Evolutionary conservation across 2,888 invertebrate species (phyloP), one percentile per base, ranked within the genome.

Genomic region (Drosophila aldrichi): DNA sequence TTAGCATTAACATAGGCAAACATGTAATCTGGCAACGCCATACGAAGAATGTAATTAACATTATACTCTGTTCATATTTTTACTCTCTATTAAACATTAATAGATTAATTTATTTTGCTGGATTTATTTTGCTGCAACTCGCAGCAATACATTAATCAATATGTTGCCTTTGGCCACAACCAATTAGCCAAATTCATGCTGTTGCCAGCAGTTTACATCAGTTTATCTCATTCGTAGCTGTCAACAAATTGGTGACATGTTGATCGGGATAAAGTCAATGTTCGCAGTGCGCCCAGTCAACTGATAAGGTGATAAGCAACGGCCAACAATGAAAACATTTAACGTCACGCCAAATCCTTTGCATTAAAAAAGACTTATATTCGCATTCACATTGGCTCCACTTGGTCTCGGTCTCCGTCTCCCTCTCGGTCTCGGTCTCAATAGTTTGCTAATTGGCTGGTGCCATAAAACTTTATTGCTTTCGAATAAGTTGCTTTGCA

Each of bases 371-470:
- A 74, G 70, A 70, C 57, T 36, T 25, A 16, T 22, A 34, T 46
- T 46, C 16, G 38, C 16, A n/a, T 63, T 66, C 14, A 22, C 43
- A 36, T 44, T 49, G 80, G 77, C 77, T 65, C 77, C 77, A 68
- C 64, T 77, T 60, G 62, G 80, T 71, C 76, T 54, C 60, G 34
- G 14, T 8, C 3, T 48, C 46, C 2, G 25, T n/a, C n/a, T 48
- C 12, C 0, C 3, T 29, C n/a, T 48, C 46, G 5, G 25, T n/a
- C n/a, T 48, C 12, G 1, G 6, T 29, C n/a, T 48, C 29, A n/a
- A 48, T 62, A 68, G 77, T 76, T 77, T 58, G 67, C 87, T 88
- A 88, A 84, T 84, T 86, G 89, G 78, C 58, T 88, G 87, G 81
- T 83, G 76, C 70, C 70, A 68, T 76, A 64, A 83, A 84, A 84